phyloP scores from a whole-genome alignment of 2,797 vertebrate genomes.

The Cyprinodon diabolis region DNA sequence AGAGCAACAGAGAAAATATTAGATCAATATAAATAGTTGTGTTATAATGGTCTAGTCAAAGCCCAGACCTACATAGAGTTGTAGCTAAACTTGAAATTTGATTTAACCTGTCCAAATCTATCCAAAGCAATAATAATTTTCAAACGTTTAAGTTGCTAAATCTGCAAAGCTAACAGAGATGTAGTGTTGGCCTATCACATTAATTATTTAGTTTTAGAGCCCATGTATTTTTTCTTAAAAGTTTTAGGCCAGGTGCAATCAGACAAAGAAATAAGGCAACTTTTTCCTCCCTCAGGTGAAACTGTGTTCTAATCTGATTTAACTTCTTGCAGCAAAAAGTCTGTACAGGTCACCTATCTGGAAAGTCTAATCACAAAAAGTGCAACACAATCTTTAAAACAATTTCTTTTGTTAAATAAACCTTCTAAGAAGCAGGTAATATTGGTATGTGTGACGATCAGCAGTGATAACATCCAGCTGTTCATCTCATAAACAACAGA shows the following conservation, averaged over 20 bases:
- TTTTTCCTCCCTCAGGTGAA: conserved; percentile 30
- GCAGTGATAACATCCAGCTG: conserved; percentile 52
- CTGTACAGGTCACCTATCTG: conserved; percentile 37
- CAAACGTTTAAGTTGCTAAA: neutral
- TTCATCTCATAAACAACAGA: conserved; percentile 55
- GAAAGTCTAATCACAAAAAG: conserved; percentile 3
- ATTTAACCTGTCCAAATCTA: neutral
- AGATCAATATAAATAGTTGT: neutral
- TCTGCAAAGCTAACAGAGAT: neutral
- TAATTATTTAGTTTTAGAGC: conserved; percentile 1
- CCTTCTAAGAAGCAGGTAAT: conserved; percentile 32
- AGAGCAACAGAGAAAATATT: neutral
- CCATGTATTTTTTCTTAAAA: conserved; percentile 31
- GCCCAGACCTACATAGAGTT: neutral
- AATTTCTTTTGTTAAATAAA: conserved; percentile 31
- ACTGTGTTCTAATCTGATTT: conserved; percentile 6
- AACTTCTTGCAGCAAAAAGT: conserved; percentile 13
- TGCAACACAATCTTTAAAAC: conserved; percentile 39
- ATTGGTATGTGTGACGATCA: conserved; percentile 30
- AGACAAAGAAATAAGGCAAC: conserved; percentile 25
- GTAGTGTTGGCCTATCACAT: neutral
- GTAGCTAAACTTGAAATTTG: neutral
- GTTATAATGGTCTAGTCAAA: too few relatives aligned
- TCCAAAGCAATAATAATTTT: neutral
- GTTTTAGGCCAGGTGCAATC: conserved; percentile 13